A percentile compares a stretch with the other conserved stretches of the same genome.
Evolutionary conservation across 1,140 invertebrate species (phyloP).

Genomic region (Linepithema humile): DNA sequence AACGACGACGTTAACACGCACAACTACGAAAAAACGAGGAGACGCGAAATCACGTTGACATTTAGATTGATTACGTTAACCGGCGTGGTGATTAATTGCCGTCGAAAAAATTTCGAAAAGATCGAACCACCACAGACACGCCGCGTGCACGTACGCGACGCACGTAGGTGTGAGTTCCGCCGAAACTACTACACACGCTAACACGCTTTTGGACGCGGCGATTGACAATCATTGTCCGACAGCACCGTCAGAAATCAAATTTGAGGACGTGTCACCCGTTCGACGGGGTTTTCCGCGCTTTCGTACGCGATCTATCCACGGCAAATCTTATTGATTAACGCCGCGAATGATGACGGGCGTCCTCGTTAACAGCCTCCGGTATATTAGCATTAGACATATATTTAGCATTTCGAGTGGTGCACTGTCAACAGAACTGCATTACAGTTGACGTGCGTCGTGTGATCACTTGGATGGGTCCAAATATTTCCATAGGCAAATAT

Average conservation of each 20-base stretch:
- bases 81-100: slow-evolving; percentile 31
- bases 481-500: slow-evolving; percentile 43
- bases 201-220: slow-evolving; percentile 23
- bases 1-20: not conserved
- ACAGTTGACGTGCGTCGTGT: not conserved
- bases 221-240: slow-evolving; percentile 43
- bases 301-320: slow-evolving; percentile 12
- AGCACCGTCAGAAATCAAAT: slow-evolving; percentile 43
- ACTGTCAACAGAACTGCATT: not conserved
- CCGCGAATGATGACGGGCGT: slow-evolving; percentile 8
- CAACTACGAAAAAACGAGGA: not conserved
- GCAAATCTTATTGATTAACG: slow-evolving; percentile 49
- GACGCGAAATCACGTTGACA: slow-evolving; percentile 40
- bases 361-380: slow-evolving; percentile 3
- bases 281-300: slow-evolving; percentile 11
- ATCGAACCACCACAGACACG: not conserved
- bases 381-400: slow-evolving; percentile 6
- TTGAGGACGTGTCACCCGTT: slow-evolving; percentile 33
- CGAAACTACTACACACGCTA: not conserved
- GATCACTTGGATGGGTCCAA: not conserved
- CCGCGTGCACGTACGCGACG: not conserved
- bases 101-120: slow-evolving; percentile 21
- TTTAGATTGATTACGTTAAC: slow-evolving; percentile 48
- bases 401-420: slow-evolving; percentile 4
- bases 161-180: not conserved